Conservation (phyloP, 2,888 invertebrate genomes). For the Drosophila greeni region DNA sequence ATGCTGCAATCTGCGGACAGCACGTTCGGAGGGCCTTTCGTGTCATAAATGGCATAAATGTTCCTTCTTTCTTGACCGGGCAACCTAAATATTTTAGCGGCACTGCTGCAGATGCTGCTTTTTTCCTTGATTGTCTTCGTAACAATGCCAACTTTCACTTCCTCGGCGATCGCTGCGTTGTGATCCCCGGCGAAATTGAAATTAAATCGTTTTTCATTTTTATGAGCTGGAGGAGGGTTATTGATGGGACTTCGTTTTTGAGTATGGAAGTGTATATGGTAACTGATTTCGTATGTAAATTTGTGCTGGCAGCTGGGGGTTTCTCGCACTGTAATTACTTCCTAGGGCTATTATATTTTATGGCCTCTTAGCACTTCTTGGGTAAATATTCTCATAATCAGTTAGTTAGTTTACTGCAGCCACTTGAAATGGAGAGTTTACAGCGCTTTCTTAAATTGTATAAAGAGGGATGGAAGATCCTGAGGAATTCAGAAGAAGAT, state of each 20-base stretch:
- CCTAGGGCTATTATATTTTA: neutral
- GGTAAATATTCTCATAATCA: neutral
- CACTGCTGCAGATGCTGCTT: constrained; percentile 18
- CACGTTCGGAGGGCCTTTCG: constrained; percentile 74
- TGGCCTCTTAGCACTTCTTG: neutral
- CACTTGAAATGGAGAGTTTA: constrained; percentile 1
- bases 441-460: neutral
- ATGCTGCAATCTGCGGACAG: constrained; percentile 52
- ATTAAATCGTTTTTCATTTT: constrained; percentile 72
- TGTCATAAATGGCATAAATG: constrained; percentile 74
- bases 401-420: neutral
- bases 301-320: constrained; percentile 9
- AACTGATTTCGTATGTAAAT: constrained; percentile 7
- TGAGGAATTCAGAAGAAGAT: neutral
- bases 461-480: neutral
- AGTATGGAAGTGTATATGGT: constrained; percentile 2
- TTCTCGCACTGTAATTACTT: constrained; percentile 20
- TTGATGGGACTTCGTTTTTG: constrained; percentile 9
- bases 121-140: constrained; percentile 20
- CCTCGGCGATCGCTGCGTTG: constrained; percentile 15
- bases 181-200: constrained; percentile 57
- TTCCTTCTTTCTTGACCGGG: constrained; percentile 71
- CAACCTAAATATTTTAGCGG: constrained; percentile 64
- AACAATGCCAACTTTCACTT: constrained; percentile 71
- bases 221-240: constrained; percentile 32